Evolutionary conservation across 1,140 invertebrate genomes (phyloP).

Genomic region (Hyles vespertilio): DNA sequence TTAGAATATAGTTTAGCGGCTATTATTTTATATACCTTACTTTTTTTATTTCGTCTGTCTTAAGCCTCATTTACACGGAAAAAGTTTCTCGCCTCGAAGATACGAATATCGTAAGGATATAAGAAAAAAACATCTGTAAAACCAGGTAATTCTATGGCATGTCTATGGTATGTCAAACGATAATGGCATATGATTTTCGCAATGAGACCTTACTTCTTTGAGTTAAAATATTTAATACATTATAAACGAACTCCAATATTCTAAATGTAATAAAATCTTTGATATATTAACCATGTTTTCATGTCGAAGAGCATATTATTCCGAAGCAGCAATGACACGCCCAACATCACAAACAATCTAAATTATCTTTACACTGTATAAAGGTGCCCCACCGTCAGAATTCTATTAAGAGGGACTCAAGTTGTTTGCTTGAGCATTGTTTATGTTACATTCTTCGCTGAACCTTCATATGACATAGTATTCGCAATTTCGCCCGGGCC

Average conservation of each 20-base stretch:
- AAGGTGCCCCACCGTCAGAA: slow-evolving; percentile 50
- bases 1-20: too few relatives aligned
- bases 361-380: slow-evolving; percentile 41
- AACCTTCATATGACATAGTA: slow-evolving; percentile 41
- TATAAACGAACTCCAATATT: background rate
- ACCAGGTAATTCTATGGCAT: too few relatives aligned
- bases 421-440: slow-evolving; percentile 52
- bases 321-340: background rate
- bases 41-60: too few relatives aligned
- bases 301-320: slow-evolving; percentile 1
- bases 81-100: too few relatives aligned
- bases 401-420: slow-evolving; percentile 62
- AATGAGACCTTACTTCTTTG: too few relatives aligned
- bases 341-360: slow-evolving; percentile 28
- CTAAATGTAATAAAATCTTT: background rate
- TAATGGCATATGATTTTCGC: too few relatives aligned
- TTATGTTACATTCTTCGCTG: slow-evolving; percentile 55
- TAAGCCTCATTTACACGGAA: too few relatives aligned
- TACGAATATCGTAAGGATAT: too few relatives aligned
- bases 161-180: too few relatives aligned
- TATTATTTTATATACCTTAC: too few relatives aligned
- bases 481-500: slow-evolving; percentile 42
- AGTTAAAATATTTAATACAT: too few relatives aligned
- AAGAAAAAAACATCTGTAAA: too few relatives aligned
- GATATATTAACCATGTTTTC: slow-evolving; percentile 1